Evolutionary conservation across 1,140 invertebrate genomes (phyloP).

Genomic region (Drosophila mayri): DNA sequence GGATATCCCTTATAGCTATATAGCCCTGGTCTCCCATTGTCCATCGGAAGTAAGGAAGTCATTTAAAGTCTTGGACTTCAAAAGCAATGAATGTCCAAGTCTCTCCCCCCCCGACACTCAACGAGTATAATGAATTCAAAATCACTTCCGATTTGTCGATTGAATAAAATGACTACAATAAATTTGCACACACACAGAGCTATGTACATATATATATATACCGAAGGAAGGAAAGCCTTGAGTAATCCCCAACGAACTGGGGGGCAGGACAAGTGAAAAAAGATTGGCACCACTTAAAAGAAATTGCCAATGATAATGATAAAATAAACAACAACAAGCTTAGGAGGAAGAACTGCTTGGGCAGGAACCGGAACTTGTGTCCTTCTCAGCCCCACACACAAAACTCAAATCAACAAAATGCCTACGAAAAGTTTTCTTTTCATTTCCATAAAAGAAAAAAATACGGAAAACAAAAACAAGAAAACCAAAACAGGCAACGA

Average conservation of each 20-base stretch:
- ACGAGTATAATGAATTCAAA: conserved; percentile 74
- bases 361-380: conserved; percentile 48
- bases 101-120: conserved; percentile 14
- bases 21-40: neutral
- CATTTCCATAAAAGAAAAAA: conserved; percentile 70
- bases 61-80: conserved; percentile 26
- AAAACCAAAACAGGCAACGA: conserved; percentile 31
- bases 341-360: conserved; percentile 21
- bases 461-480: conserved; percentile 20
- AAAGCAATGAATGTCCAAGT: conserved; percentile 24
- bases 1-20: neutral
- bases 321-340: conserved; percentile 76
- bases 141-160: conserved; percentile 85
- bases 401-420: conserved; percentile 73
- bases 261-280: conserved; percentile 75
- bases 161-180: conserved; percentile 84
- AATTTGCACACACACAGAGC: conserved; percentile 66
- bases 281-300: conserved; percentile 84
- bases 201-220: neutral
- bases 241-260: conserved; percentile 69
- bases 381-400: conserved; percentile 12
- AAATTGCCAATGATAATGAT: conserved; percentile 81
- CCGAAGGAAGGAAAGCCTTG: conserved; percentile 14
- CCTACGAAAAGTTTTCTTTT: conserved; percentile 74
- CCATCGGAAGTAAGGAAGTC: conserved; percentile 9